Conservation (phyloP, 1,140 invertebrate species). For the Bombus sylvicola region DNA sequence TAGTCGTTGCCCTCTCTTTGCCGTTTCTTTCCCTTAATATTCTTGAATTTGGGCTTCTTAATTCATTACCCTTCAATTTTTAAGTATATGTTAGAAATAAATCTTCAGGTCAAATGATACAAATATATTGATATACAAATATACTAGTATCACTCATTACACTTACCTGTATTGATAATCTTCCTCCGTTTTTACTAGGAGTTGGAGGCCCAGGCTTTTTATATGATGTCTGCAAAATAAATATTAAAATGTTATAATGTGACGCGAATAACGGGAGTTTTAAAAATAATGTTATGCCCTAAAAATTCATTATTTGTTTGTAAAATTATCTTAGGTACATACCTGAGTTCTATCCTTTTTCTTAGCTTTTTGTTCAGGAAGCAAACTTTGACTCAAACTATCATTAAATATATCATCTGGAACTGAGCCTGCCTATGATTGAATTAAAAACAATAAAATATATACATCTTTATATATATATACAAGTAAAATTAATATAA, state of each 20-base stretch:
- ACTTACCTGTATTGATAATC: slow-evolving; percentile 85
- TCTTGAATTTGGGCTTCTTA: slow-evolving; percentile 69
- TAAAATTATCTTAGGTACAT: slow-evolving; percentile 13
- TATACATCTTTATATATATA: neutral
- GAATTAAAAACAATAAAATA: slow-evolving; percentile 29
- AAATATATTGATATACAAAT: neutral
- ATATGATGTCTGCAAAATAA: slow-evolving; percentile 85
- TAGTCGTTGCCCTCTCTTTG: slow-evolving; percentile 65
- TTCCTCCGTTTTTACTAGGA: slow-evolving; percentile 91
- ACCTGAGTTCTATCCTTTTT: slow-evolving; percentile 84
- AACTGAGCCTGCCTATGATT: slow-evolving; percentile 80
- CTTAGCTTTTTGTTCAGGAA: slow-evolving; percentile 84
- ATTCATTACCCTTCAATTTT: slow-evolving; percentile 68
- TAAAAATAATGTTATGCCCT: neutral
- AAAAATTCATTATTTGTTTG: neutral
- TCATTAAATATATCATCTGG: slow-evolving; percentile 84
- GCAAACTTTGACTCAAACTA: slow-evolving; percentile 84
- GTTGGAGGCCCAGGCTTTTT: slow-evolving; percentile 92
- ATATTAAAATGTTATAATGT: slow-evolving; percentile 50
- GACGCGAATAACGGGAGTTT: slow-evolving; percentile 20
- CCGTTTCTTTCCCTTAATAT: slow-evolving; percentile 72
- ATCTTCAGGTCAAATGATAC: neutral
- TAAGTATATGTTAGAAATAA: neutral
- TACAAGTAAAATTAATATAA: neutral
- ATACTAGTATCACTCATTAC: neutral